A percentile compares a stretch with the other conserved stretches of the same genome.
Evolutionary conservation across 2,797 vertebrate genomes (phyloP).

Genomic region (Poeciliopsis turneri): DNA sequence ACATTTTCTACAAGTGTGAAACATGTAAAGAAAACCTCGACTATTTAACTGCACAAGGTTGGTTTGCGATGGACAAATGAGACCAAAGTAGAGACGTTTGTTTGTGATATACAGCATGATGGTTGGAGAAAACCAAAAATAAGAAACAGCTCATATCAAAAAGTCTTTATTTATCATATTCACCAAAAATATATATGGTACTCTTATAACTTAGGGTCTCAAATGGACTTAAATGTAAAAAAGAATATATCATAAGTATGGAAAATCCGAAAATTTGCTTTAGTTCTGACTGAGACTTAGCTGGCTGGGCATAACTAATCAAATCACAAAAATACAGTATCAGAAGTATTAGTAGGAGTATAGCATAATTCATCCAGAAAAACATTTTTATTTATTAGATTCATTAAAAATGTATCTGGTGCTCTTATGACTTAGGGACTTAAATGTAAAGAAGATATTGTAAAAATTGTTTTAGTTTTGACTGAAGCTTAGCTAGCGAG

Average conservation of each 20-base stretch:
- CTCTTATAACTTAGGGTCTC: too few species aligned
- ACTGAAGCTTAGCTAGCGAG: neutral
- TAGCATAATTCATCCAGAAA: too few species aligned
- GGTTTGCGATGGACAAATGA: neutral
- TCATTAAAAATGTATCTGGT: neutral
- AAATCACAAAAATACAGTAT: too few species aligned
- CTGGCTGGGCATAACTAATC: too few species aligned
- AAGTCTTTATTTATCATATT: neutral
- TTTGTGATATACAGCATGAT: neutral
- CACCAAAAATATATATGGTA: too few species aligned
- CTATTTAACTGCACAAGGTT: neutral
- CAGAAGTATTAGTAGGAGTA: too few species aligned
- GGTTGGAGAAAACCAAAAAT: neutral
- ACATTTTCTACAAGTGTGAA: neutral
- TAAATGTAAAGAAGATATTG: neutral
- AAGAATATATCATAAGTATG: too few species aligned
- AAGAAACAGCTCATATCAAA: neutral
- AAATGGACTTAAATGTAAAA: too few species aligned
- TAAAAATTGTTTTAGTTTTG: neutral
- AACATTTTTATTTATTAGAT: too few species aligned
- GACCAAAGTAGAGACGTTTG: neutral
- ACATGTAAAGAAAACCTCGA: neutral
- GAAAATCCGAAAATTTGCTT: too few species aligned
- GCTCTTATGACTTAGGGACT: too few species aligned
- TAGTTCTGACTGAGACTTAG: too few species aligned